A percentile compares a stretch with the other conserved stretches of the same genome.
These are phyloP conservation scores for Nerophis lumbriciformis DNA, from an alignment of 2,113 vertebrate species.

Conservation along the genomic window DNA sequence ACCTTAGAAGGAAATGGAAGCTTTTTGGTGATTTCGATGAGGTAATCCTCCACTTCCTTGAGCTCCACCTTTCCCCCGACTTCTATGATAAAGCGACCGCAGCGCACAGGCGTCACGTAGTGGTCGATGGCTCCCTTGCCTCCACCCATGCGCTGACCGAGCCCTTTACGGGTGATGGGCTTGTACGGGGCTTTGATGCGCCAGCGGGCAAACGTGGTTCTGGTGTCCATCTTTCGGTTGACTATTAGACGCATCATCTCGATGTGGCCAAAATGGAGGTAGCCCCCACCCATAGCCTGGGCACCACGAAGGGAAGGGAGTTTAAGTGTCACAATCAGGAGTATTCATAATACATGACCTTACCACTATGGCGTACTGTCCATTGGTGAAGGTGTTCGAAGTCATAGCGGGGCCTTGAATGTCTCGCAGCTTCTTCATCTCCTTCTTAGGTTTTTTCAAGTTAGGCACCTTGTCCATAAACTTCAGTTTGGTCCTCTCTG, in stretches of 20 bases:
- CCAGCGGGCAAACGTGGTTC: slow-evolving; percentile 84
- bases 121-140: slow-evolving; percentile 91
- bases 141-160: slow-evolving; percentile 94
- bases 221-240: slow-evolving; percentile 80
- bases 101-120: slow-evolving; percentile 84
- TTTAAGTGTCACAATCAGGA: slow-evolving; percentile 3
- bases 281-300: slow-evolving; percentile 89
- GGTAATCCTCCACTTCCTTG: slow-evolving; percentile 71
- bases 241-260: slow-evolving; percentile 95
- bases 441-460: slow-evolving; percentile 76
- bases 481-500: slow-evolving; percentile 81
- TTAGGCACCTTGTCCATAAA: slow-evolving; percentile 84
- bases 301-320: neutral
- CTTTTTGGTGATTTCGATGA: slow-evolving; percentile 80
- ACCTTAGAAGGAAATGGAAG: slow-evolving; percentile 84
- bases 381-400: slow-evolving; percentile 74
- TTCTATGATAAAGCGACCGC: slow-evolving; percentile 80
- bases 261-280: slow-evolving; percentile 90
- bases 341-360: slow-evolving; percentile 16
- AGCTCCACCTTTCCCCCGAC: slow-evolving; percentile 85
- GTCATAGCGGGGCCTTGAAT: slow-evolving; percentile 79
- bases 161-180: slow-evolving; percentile 81
- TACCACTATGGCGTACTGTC: slow-evolving; percentile 87
- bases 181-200: slow-evolving; percentile 81
- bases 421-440: slow-evolving; percentile 78